A percentile compares a stretch with the other conserved stretches of the same genome.
Evolutionary conservation across 1,140 invertebrate species (phyloP).

Genomic region (Paralvinella palmiformis): DNA sequence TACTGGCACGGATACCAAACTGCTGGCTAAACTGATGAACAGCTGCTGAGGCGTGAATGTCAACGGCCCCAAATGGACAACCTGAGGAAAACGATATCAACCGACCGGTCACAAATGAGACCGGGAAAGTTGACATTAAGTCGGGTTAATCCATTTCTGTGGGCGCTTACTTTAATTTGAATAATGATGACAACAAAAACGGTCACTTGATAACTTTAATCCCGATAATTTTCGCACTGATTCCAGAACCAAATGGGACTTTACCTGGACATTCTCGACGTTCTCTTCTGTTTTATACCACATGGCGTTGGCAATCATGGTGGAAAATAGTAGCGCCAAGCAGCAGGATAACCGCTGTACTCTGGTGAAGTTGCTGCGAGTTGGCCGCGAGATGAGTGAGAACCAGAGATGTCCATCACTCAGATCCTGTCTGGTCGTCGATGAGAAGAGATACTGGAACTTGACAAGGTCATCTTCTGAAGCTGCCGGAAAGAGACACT

Average conservation of each 20-base stretch:
- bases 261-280: neutral
- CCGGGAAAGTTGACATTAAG: too few species aligned
- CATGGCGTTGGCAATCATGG: slow-evolving; percentile 28
- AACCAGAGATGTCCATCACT: slow-evolving; percentile 27
- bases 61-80: slow-evolving; percentile 3
- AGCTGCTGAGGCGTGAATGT: neutral
- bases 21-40: slow-evolving; percentile 1
- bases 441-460: slow-evolving; percentile 42
- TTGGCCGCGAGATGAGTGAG: slow-evolving; percentile 22
- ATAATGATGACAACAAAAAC: too few species aligned
- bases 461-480: slow-evolving; percentile 32
- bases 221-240: too few species aligned
- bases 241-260: too few species aligned
- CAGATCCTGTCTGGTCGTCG: slow-evolving; percentile 24
- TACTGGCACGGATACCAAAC: neutral
- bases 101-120: too few species aligned
- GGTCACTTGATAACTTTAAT: too few species aligned
- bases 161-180: too few species aligned
- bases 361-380: slow-evolving; percentile 24
- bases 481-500: slow-evolving; percentile 46
- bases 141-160: too few species aligned
- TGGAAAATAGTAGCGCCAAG: slow-evolving; percentile 33
- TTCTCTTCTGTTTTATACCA: slow-evolving; percentile 15
- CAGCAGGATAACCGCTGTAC: slow-evolving; percentile 40
- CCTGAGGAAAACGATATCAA: too few species aligned